These are phyloP conservation scores for Hemibagrus wyckioides DNA, from an alignment of 2,113 vertebrate species.

Conservation along the genomic window DNA sequence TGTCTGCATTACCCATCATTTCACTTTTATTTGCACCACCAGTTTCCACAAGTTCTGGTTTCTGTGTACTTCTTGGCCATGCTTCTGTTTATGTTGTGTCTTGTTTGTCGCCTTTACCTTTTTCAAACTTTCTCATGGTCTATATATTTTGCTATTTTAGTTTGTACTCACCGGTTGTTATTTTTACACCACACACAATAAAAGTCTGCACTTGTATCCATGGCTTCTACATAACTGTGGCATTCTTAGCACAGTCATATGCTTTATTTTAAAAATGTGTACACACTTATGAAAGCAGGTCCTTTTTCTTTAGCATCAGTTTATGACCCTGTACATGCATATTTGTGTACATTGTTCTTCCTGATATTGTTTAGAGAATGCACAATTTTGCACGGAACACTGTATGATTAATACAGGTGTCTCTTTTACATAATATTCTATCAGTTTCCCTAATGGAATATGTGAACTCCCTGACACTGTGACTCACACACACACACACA, in stretches of 20 bases:
- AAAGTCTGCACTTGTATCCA: too few species aligned
- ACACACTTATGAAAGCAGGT: background rate
- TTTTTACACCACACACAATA: too few species aligned
- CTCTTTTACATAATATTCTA: background rate
- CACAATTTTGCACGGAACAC: background rate
- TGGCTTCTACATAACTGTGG: too few species aligned
- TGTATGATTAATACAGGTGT: background rate
- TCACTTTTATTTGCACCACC: too few species aligned
- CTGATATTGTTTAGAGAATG: background rate
- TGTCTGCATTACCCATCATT: too few species aligned
- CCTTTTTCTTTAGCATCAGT: background rate
- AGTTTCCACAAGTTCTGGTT: too few species aligned
- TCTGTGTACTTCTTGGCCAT: too few species aligned
- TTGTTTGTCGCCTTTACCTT: too few species aligned
- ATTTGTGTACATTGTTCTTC: background rate
- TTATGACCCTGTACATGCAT: background rate
- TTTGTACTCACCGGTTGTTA: too few species aligned
- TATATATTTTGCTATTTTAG: too few species aligned
- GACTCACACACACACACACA: constrained; percentile 32
- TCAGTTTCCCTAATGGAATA: background rate
- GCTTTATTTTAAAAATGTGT: background rate
- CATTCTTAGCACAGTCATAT: background rate
- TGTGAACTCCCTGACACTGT: background rate
- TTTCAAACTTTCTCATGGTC: too few species aligned
- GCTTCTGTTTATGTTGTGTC: too few species aligned